phyloP scores from a whole-genome alignment of 2,113 vertebrate genomes.

The Anser brachyrhynchus region DNA sequence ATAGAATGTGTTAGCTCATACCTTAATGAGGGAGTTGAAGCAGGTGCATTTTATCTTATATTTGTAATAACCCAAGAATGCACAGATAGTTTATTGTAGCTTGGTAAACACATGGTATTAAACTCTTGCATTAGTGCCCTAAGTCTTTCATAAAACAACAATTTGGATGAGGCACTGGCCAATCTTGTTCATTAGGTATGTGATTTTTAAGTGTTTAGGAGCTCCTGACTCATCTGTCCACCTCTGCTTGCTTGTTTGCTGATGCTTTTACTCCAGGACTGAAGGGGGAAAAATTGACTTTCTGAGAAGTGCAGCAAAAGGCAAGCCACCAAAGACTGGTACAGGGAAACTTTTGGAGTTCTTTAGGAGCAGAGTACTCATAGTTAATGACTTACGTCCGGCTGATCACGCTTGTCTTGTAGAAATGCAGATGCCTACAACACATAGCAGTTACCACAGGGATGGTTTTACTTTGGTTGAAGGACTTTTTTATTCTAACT shows the following conservation, averaged over 20 bases:
- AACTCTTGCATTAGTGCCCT: neutral
- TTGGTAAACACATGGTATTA: conserved; percentile 48
- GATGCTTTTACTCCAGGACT: conserved; percentile 22
- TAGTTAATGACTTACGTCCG: neutral
- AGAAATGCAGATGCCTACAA: neutral
- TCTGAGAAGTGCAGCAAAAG: conserved; percentile 12
- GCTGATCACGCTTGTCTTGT: neutral
- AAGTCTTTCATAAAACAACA: conserved; percentile 47
- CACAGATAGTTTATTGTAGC: conserved; percentile 41
- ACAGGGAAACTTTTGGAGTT: neutral
- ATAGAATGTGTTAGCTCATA: conserved; percentile 55
- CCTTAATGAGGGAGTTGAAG: conserved; percentile 60
- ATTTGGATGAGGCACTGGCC: conserved; percentile 52
- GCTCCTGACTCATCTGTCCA: neutral
- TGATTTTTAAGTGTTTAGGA: conserved; percentile 37
- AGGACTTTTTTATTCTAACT: neutral
- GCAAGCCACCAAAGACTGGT: neutral
- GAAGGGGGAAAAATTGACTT: conserved; percentile 1
- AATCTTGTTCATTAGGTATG: conserved; percentile 26
- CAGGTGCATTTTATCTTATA: conserved; percentile 53
- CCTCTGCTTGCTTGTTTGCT: neutral
- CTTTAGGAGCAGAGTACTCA: neutral
- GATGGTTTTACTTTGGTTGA: neutral
- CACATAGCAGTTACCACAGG: neutral
- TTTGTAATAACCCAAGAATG: conserved; percentile 61